phyloP scores from a whole-genome alignment of 2,113 vertebrate genomes.

The Xenus cinereus region DNA sequence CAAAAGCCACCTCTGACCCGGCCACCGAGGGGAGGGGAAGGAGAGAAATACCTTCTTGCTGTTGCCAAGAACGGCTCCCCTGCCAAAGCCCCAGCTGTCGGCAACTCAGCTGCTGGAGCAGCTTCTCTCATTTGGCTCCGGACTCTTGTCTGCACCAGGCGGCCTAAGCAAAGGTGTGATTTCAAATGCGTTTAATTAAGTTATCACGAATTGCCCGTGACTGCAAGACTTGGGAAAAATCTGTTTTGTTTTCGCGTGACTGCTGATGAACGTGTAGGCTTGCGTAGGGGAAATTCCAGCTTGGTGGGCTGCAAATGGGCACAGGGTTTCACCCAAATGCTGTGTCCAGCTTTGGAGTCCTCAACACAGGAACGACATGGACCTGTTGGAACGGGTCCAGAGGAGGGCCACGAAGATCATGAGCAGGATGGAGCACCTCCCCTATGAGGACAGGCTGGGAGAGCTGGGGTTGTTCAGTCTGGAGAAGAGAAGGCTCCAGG shows the following conservation, averaged over 20 bases:
- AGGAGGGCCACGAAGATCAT: too few species aligned
- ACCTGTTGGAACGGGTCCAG: too few species aligned
- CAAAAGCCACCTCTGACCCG: slow-evolving; percentile 15
- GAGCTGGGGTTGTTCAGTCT: too few species aligned
- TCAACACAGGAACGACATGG: too few species aligned
- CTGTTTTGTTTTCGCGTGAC: background rate
- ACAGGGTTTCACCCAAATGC: background rate
- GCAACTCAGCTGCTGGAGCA: background rate
- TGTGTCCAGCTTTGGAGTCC: too few species aligned
- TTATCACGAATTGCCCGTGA: background rate
- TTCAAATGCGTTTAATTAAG: background rate
- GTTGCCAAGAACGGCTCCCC: background rate
- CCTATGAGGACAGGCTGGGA: too few species aligned
- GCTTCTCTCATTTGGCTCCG: background rate
- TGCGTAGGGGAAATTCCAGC: background rate
- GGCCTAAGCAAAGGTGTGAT: background rate
- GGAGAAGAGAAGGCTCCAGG: too few species aligned
- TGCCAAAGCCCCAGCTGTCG: slow-evolving; percentile 19
- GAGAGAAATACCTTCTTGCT: background rate
- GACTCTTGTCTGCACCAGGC: background rate
- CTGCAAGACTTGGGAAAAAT: background rate
- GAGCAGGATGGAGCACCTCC: too few species aligned
- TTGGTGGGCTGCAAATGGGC: background rate
- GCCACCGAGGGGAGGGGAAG: background rate
- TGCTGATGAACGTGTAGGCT: background rate